Evolutionary conservation across 2,113 vertebrate species (phyloP).

Genomic region (Azemiops feae): DNA sequence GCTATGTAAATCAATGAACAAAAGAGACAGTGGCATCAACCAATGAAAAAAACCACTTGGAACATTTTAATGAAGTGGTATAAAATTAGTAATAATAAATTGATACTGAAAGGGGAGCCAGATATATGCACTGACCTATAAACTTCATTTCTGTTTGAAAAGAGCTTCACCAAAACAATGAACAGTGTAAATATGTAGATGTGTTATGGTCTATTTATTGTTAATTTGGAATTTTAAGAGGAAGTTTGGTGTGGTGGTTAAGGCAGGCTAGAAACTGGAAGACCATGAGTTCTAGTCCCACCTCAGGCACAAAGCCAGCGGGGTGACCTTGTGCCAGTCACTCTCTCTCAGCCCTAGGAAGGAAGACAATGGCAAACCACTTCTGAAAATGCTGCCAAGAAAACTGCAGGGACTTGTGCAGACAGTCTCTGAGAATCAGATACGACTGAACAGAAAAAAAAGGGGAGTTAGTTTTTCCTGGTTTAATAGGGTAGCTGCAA

Average conservation of each 20-base stretch:
- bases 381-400: not conserved
- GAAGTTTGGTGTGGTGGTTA: too few relatives aligned
- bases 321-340: not conserved
- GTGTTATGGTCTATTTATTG: not conserved
- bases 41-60: not conserved
- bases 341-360: not conserved
- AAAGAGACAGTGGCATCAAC: not conserved
- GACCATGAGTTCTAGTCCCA: too few relatives aligned
- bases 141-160: not conserved
- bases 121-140: not conserved
- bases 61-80: not conserved
- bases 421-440: not conserved
- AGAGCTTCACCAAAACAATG: not conserved
- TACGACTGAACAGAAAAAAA: not conserved
- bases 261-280: too few relatives aligned
- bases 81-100: not conserved
- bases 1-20: not conserved
- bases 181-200: not conserved
- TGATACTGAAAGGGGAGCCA: not conserved
- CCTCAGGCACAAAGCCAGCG: not conserved
- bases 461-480: not conserved
- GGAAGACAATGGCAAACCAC: not conserved
- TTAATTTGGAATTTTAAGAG: not conserved
- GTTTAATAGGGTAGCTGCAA: not conserved
- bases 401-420: not conserved